phyloP scores from a whole-genome alignment of 2,113 vertebrate species.

The Amphiprion ocellaris region DNA sequence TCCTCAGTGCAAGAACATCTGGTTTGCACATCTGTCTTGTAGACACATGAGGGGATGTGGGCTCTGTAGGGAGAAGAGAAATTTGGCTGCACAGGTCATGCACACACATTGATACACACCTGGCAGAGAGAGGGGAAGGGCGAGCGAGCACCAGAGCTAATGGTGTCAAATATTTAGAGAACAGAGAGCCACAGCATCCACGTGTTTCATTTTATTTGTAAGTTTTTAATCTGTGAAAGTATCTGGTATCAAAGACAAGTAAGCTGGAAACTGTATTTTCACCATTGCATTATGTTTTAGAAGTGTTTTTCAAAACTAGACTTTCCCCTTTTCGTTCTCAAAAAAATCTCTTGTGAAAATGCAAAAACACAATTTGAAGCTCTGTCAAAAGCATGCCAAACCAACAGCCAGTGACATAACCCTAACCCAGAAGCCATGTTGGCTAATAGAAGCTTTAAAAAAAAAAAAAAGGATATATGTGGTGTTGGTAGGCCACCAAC shows the following conservation, averaged over 20 bases:
- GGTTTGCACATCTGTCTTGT: constrained; percentile 77
- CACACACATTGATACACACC: constrained; percentile 45
- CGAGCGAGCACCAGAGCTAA: constrained; percentile 2
- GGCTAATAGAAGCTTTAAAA: too few relatives aligned
- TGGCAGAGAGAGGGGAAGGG: constrained; percentile 31
- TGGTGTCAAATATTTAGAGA: background rate
- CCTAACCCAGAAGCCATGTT: too few relatives aligned
- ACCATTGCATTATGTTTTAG: too few relatives aligned
- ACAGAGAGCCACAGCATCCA: background rate
- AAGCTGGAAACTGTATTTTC: background rate
- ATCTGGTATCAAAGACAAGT: background rate
- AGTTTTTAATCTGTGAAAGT: background rate
- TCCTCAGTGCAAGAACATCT: constrained; percentile 73
- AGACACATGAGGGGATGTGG: constrained; percentile 50
- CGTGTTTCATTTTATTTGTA: background rate
- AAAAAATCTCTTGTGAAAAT: too few relatives aligned
- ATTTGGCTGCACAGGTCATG: constrained; percentile 30
- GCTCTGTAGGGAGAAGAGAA: constrained; percentile 54
- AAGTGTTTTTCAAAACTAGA: too few relatives aligned
- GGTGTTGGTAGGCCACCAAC: too few relatives aligned
- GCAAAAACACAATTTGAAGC: too few relatives aligned
- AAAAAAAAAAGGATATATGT: too few relatives aligned
- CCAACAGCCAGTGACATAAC: too few relatives aligned
- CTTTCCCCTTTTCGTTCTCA: too few relatives aligned
- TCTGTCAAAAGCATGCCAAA: too few relatives aligned